These are phyloP conservation scores for Andrena marginata DNA, from an alignment of 2,888 invertebrate species.

Conservation along the genomic window DNA sequence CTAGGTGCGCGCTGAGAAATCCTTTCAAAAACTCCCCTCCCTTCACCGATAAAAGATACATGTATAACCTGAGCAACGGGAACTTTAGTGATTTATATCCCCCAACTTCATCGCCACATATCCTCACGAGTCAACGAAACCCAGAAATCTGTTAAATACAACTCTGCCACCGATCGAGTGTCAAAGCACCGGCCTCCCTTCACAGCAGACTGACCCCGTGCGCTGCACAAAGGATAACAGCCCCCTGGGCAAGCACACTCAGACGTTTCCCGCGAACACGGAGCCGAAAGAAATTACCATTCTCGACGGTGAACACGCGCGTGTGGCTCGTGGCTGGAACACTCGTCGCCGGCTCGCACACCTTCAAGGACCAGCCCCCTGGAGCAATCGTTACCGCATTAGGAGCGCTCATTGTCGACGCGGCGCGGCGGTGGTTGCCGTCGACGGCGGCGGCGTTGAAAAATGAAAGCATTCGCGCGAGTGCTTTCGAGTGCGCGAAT, in stretches of 20 bases:
- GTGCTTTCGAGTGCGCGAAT: constrained; percentile 65
- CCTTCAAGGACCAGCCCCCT: constrained; percentile 38
- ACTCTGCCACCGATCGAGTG: too few relatives aligned
- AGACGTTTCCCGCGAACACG: not conserved
- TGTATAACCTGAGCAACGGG: too few relatives aligned
- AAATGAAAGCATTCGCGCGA: constrained; percentile 69
- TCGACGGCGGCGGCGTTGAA: constrained; percentile 24
- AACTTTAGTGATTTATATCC: too few relatives aligned
- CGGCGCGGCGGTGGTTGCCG: constrained; percentile 35
- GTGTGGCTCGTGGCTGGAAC: not conserved
- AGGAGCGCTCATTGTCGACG: constrained; percentile 58
- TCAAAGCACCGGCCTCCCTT: too few relatives aligned
- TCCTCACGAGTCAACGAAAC: too few relatives aligned
- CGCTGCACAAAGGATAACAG: too few relatives aligned
- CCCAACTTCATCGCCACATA: too few relatives aligned
- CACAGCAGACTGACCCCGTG: too few relatives aligned
- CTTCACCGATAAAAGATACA: too few relatives aligned
- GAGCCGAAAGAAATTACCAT: constrained; percentile 26
- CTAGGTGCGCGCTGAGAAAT: too few relatives aligned
- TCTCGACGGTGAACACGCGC: constrained; percentile 19
- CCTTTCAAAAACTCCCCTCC: too few relatives aligned
- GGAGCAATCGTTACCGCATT: constrained; percentile 71
- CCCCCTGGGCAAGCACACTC: not conserved
- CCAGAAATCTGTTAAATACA: too few relatives aligned
- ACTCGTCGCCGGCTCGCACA: constrained; percentile 29